Evolutionary conservation across 2,888 invertebrate species (phyloP).

Genomic region (Limnephilus rhombicus): DNA sequence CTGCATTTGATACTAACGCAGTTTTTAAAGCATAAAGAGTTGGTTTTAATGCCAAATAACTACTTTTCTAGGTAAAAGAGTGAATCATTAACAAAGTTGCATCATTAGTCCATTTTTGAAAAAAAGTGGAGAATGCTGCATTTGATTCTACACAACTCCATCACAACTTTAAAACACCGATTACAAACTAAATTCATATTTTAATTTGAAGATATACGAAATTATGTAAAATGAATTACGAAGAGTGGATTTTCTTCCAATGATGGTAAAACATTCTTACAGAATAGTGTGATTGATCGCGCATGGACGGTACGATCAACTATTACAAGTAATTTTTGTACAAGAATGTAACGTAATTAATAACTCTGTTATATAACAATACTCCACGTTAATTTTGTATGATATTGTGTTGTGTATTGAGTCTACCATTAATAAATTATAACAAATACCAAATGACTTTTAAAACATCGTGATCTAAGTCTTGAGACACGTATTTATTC

Average conservation of each 20-base stretch:
- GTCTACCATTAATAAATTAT: not conserved
- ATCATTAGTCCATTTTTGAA: too few species aligned
- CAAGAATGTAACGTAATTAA: not conserved
- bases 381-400: not conserved
- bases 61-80: too few species aligned
- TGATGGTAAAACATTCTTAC: not conserved
- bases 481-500: not conserved
- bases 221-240: not conserved
- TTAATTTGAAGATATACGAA: not conserved
- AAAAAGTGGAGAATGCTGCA: too few species aligned
- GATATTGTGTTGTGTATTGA: not conserved
- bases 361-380: not conserved
- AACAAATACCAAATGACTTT: not conserved
- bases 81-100: too few species aligned
- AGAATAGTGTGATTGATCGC: not conserved
- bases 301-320: not conserved
- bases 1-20: too few species aligned
- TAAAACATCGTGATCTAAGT: not conserved
- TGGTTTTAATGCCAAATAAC: too few species aligned
- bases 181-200: not conserved
- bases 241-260: not conserved
- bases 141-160: too few species aligned
- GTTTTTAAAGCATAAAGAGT: too few species aligned
- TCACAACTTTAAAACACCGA: too few species aligned
- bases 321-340: not conserved